Evolutionary conservation across 2,888 invertebrate genomes (phyloP), one percentile per base, ranked within the genome.

Genomic region (Gymnocheta viridis): DNA sequence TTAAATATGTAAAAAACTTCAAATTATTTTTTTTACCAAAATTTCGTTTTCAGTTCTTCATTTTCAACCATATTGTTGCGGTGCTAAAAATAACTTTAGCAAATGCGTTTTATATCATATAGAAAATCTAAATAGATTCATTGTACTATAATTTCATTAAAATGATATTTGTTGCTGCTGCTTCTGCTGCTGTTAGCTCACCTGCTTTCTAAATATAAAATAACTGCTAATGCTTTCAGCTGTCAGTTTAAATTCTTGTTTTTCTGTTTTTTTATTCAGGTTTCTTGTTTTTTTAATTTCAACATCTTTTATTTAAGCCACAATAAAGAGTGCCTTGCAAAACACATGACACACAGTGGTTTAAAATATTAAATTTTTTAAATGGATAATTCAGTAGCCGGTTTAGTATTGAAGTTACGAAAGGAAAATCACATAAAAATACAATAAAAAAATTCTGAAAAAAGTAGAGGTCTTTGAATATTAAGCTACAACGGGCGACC

Each of bases 121-220:
- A 24, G 35, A 66, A 54, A 66, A 77, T 38, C 49, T 38, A 60
- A 77, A 60, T 49, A 58, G 49, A 77, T 54, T 76, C 47, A 76
- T 64, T 69, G 62, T 69, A 47, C 54, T 54, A 70, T 76, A 76
- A 82, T 76, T 76, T 76, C 69, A 67, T 82, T 82, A 69, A 82
- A 82, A 76, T 51, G 35, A 54, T 76, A 54, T 60, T 74, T 74
- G 24, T 58, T 60, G 41, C 19, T 41, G 38, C 38, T 38, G 24
- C 32, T 58, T 56, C n/a, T 49, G 41, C 6, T 69, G 19, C 60
- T 77, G 62, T 78, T 38, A 62, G 41, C 47, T 44, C 54, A 49
- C 35, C 79, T 66, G 22, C 54, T 62, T 69, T 62, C 22, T 69
- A 35, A 69, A 70, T 76, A 35, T 38, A 62, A 62, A 76, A 54